A percentile compares a stretch with the other conserved stretches of the same genome.
Evolutionary conservation across 2,888 invertebrate species (phyloP).

Genomic region (Caenorhabditis sp.): DNA sequence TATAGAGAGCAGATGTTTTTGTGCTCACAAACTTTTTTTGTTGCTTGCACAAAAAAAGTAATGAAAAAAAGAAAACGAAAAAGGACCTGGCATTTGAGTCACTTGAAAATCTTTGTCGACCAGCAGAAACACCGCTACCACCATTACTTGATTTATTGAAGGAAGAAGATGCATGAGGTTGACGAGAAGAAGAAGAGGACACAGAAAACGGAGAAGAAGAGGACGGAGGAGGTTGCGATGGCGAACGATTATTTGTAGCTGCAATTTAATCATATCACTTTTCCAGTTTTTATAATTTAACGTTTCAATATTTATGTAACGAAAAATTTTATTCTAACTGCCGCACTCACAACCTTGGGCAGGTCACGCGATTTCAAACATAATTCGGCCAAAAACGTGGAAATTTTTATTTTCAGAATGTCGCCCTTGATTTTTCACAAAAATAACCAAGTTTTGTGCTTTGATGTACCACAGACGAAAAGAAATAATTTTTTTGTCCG

Average conservation of each 20-base stretch:
- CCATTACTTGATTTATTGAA: neutral
- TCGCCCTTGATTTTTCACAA: too few relatives aligned
- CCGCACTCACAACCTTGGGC: too few relatives aligned
- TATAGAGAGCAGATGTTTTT: neutral
- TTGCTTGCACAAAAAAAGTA: slow-evolving; percentile 5
- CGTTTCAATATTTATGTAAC: too few relatives aligned
- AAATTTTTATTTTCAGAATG: too few relatives aligned
- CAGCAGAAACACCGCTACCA: neutral
- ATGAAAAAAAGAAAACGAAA: neutral
- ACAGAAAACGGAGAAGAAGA: neutral
- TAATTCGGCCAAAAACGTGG: too few relatives aligned
- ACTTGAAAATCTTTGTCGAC: slow-evolving; percentile 11
- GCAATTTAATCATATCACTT: too few relatives aligned
- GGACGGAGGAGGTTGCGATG: neutral
- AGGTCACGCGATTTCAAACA: too few relatives aligned
- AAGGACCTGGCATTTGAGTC: slow-evolving; percentile 12
- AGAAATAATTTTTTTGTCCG: too few relatives aligned
- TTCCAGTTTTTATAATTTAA: too few relatives aligned
- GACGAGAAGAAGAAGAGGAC: neutral
- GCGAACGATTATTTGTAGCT: neutral
- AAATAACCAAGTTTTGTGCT: too few relatives aligned
- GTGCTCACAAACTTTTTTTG: neutral
- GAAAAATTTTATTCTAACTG: too few relatives aligned
- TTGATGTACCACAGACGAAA: too few relatives aligned
- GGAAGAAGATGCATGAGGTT: neutral